Evolutionary conservation across 2,113 vertebrate genomes (phyloP).

Genomic region (Erpornis zantholeuca): DNA sequence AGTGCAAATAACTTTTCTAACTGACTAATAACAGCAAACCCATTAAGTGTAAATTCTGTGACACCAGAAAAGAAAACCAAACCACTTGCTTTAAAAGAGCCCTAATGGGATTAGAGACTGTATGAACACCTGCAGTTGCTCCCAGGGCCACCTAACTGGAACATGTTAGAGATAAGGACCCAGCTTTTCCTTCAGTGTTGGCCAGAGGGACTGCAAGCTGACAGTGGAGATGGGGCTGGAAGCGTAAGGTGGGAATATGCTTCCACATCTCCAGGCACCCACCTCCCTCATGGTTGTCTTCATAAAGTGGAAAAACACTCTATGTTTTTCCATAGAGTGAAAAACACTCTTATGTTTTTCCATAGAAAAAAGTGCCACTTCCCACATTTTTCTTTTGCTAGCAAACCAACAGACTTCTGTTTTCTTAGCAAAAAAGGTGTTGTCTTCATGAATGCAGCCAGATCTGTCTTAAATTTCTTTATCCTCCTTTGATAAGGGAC

Average conservation of each 20-base stretch:
- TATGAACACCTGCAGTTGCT: conserved; percentile 56
- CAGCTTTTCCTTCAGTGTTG: background rate
- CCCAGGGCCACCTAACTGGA: background rate
- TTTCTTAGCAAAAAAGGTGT: background rate
- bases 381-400: background rate
- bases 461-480: background rate
- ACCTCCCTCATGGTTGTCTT: background rate
- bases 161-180: conserved; percentile 2
- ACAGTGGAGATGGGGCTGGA: background rate
- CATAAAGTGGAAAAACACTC: background rate
- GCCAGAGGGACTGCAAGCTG: background rate
- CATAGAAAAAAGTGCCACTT: too few relatives aligned
- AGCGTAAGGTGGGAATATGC: background rate
- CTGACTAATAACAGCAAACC: conserved; percentile 55
- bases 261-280: background rate
- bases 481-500: background rate
- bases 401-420: background rate
- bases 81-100: conserved; percentile 23
- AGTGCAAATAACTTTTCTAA: conserved; percentile 53
- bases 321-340: too few relatives aligned
- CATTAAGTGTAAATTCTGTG: conserved; percentile 66
- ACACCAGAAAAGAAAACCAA: conserved; percentile 18
- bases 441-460: background rate
- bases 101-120: conserved; percentile 52
- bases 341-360: too few relatives aligned